These are phyloP conservation scores for Platanista minor DNA, from an alignment of 2,113 vertebrate species.

Conservation along the genomic window DNA sequence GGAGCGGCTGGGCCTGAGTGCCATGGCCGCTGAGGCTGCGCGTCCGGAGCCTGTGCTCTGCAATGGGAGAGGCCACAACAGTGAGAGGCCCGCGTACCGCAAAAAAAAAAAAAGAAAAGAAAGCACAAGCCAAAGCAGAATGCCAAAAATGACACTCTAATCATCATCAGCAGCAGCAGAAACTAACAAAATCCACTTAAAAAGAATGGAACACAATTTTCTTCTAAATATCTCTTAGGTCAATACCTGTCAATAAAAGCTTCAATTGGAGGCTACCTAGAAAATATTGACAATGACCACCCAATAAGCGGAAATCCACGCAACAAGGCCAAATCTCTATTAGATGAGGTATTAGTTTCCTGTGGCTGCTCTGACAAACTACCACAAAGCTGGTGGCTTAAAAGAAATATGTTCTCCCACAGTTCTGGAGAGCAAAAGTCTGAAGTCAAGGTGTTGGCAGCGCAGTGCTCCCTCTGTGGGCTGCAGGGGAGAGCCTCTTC, in stretches of 20 bases:
- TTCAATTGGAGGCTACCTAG: neutral
- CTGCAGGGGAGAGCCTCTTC: neutral
- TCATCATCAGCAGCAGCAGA: neutral
- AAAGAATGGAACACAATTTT: neutral
- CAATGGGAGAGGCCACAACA: too few species aligned
- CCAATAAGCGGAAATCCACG: rapidly evolving
- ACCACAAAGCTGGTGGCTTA: neutral
- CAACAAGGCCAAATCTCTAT: rapidly evolving
- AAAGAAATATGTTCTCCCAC: neutral
- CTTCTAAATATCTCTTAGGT: neutral
- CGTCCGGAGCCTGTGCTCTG: too few species aligned
- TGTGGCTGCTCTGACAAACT: neutral
- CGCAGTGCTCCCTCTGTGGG: neutral
- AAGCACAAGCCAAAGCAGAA: neutral
- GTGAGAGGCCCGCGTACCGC: too few species aligned
- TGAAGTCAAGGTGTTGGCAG: neutral
- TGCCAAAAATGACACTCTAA: neutral
- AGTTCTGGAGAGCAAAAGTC: neutral
- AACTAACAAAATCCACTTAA: neutral
- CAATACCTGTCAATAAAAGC: neutral
- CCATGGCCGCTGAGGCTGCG: too few species aligned
- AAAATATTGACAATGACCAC: neutral
- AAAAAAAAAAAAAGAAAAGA: too few species aligned
- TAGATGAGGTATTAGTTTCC: neutral
- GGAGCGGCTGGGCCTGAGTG: too few species aligned